Evolutionary conservation across 2,113 vertebrate species (phyloP), one percentile per base, ranked within the genome.

Genomic region (Ancistrus triradiatus): DNA sequence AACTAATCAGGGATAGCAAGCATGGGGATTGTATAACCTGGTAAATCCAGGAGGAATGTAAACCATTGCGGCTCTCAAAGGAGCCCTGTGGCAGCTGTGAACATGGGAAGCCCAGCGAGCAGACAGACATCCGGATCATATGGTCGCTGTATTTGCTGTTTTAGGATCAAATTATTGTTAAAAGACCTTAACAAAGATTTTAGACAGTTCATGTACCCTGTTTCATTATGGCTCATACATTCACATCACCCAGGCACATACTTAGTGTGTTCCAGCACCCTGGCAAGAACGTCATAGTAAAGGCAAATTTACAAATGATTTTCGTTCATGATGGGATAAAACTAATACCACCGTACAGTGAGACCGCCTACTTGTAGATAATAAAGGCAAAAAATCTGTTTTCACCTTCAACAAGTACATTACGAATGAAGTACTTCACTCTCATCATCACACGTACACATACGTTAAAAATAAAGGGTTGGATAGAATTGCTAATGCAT

Each of bases 151-250:
- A 76, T 85, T 87, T 84, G 83, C 83, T 87, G 78, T 86, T 85
- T 85, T 86, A 85, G 80, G 86, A 85, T 87, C 86, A 86, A 85
- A 85, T 87, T 85, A 83, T 75, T 72, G 82, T 79, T 76, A 79
- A 69, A 81, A 74, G 86, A 85, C 85, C 85, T 83, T 86, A 80
- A 81, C 82, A 83, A 78, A 76, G 84, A 84, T 78, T 77, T 74
- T 70, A 61, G 75, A 83, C 76, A 69, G 65, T 71, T 85, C 82
- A 86, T 84, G 83, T 83, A 82, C 85, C 85, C 60, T 75, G 70
- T 76, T 81, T 79, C 73, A 78, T 87, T 85, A 66, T 78, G 75
- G 71, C 78, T 74, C 69, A 77, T 81, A 43, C 55, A 47, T 67
- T 62, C 17, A 43, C 19, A n/a, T 58, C 24, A 28, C n/a, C 37